phyloP scores from a whole-genome alignment of 1,140 invertebrate genomes.

The Platyura marginata region DNA sequence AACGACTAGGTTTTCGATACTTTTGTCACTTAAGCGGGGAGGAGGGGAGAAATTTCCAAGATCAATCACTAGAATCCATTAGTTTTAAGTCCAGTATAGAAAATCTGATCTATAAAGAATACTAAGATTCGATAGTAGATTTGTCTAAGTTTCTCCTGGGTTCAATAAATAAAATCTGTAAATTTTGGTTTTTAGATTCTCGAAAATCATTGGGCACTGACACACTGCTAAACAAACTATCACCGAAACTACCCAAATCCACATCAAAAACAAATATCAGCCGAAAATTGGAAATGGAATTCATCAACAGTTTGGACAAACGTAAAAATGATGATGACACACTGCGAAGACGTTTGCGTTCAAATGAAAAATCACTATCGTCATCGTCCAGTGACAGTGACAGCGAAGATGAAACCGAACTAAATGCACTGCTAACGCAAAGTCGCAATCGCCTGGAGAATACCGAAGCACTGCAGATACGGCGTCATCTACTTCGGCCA shows the following conservation, averaged over 20 bases:
- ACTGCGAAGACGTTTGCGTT: neutral
- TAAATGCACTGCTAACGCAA: constrained; percentile 18
- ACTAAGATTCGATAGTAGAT: too few relatives aligned
- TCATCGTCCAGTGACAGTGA: constrained; percentile 18
- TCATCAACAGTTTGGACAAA: constrained; percentile 10
- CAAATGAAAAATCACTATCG: constrained; percentile 17
- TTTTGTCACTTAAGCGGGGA: too few relatives aligned
- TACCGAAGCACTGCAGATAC: constrained; percentile 19
- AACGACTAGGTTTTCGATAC: too few relatives aligned
- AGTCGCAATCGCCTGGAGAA: constrained; percentile 18
- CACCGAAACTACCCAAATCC: neutral
- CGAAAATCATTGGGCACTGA: neutral
- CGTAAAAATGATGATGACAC: neutral
- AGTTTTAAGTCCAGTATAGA: too few relatives aligned
- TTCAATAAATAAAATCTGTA: too few relatives aligned
- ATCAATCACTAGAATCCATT: too few relatives aligned
- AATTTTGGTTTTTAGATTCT: too few relatives aligned
- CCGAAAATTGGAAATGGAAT: constrained; percentile 21
- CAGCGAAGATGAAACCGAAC: constrained; percentile 17
- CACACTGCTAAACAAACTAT: neutral
- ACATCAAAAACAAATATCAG: constrained; percentile 4
- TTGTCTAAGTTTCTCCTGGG: too few relatives aligned
- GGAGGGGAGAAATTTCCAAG: too few relatives aligned
- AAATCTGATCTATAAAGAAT: too few relatives aligned
- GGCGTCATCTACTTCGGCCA: constrained; percentile 19